Base-by-base conservation (phyloP, 2,797 vertebrate genomes). In the Apogon talboti region DNA sequence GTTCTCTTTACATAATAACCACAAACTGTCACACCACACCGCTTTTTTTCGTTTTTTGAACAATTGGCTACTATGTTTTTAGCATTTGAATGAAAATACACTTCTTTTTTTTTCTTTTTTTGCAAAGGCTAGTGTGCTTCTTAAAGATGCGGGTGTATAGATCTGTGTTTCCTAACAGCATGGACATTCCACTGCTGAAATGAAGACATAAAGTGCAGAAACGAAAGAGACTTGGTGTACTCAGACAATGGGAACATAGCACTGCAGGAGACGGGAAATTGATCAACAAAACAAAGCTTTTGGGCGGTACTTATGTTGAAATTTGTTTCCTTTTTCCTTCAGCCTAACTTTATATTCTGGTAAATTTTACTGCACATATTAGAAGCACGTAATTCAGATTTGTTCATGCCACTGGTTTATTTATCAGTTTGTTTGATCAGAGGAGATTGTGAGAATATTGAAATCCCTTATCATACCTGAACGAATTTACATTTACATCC, bases 391-490 rank as follows among this genome's bases (percentile, higher is more conserved):
- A 10, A 28, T 58, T 59, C 11, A 13, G 38, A 48, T 59, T n/a
- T 54, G 11, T 58, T 59, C 12, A 12, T 8, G 3, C 14, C 19
- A 9, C 13, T 33, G 3, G 24, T 35, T 67, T 71, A 53, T 52
- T 46, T 50, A 41, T 30, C 13, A 2, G 13, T 67, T 73, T 42
- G 50, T 61, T 58, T 65, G 44, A 71, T 71, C 15, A 16, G 45
- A 53, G 51, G 18, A 60, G 21, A 60, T 54, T 72, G 52, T 24
- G 16, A 43, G 33, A 47, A 70, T 47, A 57, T 54, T 44, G 61
- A 45, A 69, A 72, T 48, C 15, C 5, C 28, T 41, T 54, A 71
- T 74, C 42, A 37, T 38, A 72, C 65, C 75, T 72, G 63, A 75
- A 49, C 38, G 3, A 41, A 77, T 66, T 66, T 49, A 57, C 43